Evolutionary conservation across 2,797 vertebrate species (phyloP).

Genomic region (Enteromius anoplus): DNA sequence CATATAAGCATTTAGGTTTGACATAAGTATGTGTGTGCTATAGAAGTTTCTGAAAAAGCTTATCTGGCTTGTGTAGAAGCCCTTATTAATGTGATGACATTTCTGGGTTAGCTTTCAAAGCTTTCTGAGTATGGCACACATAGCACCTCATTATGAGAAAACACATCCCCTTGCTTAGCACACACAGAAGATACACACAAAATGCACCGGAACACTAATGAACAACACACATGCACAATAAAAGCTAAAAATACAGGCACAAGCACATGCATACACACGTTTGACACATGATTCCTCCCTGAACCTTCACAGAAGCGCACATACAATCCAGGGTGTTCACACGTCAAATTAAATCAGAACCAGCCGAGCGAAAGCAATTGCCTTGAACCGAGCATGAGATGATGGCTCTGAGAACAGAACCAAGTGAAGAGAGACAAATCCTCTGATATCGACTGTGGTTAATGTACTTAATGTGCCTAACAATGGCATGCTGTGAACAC

Average conservation of each 20-base stretch:
- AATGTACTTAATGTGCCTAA: constrained; percentile 57
- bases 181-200: constrained; percentile 13
- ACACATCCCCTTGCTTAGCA: constrained; percentile 52
- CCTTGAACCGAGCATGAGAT: constrained; percentile 31
- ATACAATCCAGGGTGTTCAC: constrained; percentile 16
- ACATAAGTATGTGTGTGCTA: constrained; percentile 51
- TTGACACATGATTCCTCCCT: background rate
- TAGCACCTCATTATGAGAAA: constrained; percentile 57
- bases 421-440: constrained; percentile 51
- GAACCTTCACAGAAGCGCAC: background rate
- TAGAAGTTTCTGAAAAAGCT: constrained; percentile 55
- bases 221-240: constrained; percentile 7
- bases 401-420: constrained; percentile 39
- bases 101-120: constrained; percentile 76
- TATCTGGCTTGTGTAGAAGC: constrained; percentile 60
- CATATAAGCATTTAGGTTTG: constrained; percentile 37
- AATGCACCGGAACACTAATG: background rate
- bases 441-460: constrained; percentile 52
- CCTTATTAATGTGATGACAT: constrained; percentile 71
- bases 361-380: constrained; percentile 42
- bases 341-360: constrained; percentile 54
- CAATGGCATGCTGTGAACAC: constrained; percentile 50
- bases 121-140: constrained; percentile 60
- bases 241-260: constrained; percentile 37
- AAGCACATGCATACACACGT: constrained; percentile 24